These are phyloP conservation scores for Xyliphius kryptos DNA, from an alignment of 2,113 vertebrate genomes.

Conservation along the genomic window DNA sequence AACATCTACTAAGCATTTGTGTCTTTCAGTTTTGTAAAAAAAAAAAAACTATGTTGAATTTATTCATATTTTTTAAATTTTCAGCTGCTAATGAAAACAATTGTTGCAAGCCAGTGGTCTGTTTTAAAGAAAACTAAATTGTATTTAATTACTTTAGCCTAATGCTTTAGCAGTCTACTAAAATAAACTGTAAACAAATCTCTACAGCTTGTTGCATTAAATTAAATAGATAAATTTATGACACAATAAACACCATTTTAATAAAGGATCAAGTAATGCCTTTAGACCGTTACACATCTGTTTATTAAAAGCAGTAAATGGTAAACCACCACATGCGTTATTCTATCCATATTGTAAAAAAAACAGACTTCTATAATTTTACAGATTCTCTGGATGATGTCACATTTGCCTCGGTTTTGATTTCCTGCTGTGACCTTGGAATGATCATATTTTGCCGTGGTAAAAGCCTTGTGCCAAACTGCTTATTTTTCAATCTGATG, in stretches of 20 bases:
- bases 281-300: not conserved
- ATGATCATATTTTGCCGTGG: conserved; percentile 9
- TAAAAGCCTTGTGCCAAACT: conserved; percentile 11
- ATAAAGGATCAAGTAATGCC: not conserved
- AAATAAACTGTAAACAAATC: not conserved
- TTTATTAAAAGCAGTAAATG: conserved; percentile 14
- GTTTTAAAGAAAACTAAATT: not conserved
- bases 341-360: too few species aligned
- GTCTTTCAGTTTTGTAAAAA: too few species aligned
- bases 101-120: not conserved
- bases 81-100: too few species aligned
- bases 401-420: conserved; percentile 1
- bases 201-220: not conserved
- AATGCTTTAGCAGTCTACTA: not conserved
- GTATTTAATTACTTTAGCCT: not conserved
- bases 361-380: not conserved
- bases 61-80: too few species aligned
- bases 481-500: conserved; percentile 18
- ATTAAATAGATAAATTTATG: not conserved
- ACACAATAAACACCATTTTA: conserved; percentile 4
- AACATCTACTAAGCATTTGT: too few species aligned
- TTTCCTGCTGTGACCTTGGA: conserved; percentile 17
- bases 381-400: not conserved
- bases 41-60: too few species aligned
- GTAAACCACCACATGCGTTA: too few species aligned